Percentiles rank a stretch among this genome's conserved stretches.
Conservation (phyloP, 1,140 invertebrate genomes). For the Whitmania pigra region DNA sequence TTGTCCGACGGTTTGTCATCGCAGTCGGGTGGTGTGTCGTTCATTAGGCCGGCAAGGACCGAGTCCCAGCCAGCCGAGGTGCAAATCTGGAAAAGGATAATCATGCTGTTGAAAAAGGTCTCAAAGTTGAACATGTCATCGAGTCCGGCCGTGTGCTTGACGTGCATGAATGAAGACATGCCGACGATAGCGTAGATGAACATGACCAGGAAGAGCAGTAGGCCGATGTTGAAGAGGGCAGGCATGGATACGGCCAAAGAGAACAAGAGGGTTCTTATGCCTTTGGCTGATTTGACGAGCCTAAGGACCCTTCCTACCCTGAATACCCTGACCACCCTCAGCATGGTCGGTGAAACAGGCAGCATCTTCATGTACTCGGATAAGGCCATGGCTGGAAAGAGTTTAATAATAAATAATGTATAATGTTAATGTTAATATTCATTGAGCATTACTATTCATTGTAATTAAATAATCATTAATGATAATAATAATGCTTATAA, state of each 20-base stretch:
- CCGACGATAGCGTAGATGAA: constrained; percentile 98
- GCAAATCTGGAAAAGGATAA: constrained; percentile 89
- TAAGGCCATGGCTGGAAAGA: constrained; percentile 28
- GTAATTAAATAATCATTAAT: neutral
- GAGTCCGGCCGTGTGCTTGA: constrained; percentile 77
- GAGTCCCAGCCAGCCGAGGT: constrained; percentile 94
- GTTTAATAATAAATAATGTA: constrained; percentile 14
- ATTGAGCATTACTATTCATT: neutral
- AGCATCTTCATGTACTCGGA: constrained; percentile 44
- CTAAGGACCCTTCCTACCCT: constrained; percentile 91
- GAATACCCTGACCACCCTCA: constrained; percentile 90
- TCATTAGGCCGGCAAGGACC: constrained; percentile 86
- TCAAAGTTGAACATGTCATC: constrained; percentile 97
- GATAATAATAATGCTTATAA: neutral
- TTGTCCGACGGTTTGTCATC: constrained; percentile 37
- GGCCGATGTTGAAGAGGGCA: constrained; percentile 94
- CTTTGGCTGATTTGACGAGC: constrained; percentile 85
- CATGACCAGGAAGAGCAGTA: constrained; percentile 93
- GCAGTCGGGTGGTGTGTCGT: constrained; percentile 61
- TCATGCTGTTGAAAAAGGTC: constrained; percentile 95
- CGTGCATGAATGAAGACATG: constrained; percentile 98
- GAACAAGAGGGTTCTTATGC: constrained; percentile 88
- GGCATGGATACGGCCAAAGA: constrained; percentile 94
- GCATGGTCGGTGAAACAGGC: constrained; percentile 78
- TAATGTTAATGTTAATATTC: neutral